phyloP scores from a whole-genome alignment of 2,888 invertebrate genomes.

The Drosophila pseudotakahashii region DNA sequence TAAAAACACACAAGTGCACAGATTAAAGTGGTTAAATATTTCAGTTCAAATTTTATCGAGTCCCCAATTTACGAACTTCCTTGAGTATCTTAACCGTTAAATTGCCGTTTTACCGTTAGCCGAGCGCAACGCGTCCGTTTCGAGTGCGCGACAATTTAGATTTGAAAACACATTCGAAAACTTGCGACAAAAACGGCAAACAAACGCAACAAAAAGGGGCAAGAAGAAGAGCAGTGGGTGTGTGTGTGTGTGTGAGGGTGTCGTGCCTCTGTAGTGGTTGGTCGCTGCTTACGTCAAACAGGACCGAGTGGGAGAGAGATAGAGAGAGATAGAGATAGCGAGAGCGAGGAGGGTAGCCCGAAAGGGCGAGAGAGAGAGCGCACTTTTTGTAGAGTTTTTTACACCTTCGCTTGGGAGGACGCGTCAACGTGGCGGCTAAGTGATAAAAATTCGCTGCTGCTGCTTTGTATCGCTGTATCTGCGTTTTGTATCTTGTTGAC shows the following conservation, averaged over 20 bases:
- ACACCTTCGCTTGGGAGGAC: conserved; percentile 57
- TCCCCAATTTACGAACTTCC: not conserved
- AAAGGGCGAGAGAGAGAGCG: conserved; percentile 20
- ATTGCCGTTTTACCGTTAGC: conserved; percentile 27
- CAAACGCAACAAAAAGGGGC: conserved; percentile 57
- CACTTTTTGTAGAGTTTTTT: conserved; percentile 66
- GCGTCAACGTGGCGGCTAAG: conserved; percentile 76
- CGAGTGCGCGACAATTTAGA: conserved; percentile 79
- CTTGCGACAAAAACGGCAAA: conserved; percentile 79
- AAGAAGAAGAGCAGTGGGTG: conserved; percentile 35
- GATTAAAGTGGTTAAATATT: not conserved
- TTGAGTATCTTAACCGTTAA: conserved; percentile 8
- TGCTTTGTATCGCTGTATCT: conserved; percentile 42
- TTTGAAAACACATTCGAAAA: conserved; percentile 77
- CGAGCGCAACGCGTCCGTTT: conserved; percentile 75
- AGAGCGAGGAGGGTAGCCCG: conserved; percentile 10
- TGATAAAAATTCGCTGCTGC: conserved; percentile 58
- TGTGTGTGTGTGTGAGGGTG: conserved; percentile 16
- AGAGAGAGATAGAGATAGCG: conserved; percentile 10
- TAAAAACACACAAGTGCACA: not conserved
- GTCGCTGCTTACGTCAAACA: conserved; percentile 20
- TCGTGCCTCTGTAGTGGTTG: conserved; percentile 67
- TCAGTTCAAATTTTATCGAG: not conserved
- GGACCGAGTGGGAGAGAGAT: conserved; percentile 45
- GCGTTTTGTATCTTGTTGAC: conserved; percentile 48